phyloP scores from a whole-genome alignment of 1,140 invertebrate genomes.

The Tetramorium parvispinum region DNA sequence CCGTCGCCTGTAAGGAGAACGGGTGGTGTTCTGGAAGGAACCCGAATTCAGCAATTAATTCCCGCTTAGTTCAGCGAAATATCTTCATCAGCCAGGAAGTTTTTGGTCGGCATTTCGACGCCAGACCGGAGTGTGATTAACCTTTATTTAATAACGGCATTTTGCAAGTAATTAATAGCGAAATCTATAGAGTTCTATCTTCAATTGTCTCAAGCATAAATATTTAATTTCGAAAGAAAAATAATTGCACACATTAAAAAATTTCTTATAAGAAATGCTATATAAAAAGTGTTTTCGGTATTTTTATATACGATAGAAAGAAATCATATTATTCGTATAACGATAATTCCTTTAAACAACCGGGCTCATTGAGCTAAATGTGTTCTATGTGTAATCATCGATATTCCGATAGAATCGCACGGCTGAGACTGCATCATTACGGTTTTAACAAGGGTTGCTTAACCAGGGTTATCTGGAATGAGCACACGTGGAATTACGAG shows the following conservation, averaged over 20 bases:
- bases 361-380: slow-evolving; percentile 13
- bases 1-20: slow-evolving; percentile 38
- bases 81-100: slow-evolving; percentile 65
- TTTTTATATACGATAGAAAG: background rate
- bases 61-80: slow-evolving; percentile 50
- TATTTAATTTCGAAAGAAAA: background rate
- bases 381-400: slow-evolving; percentile 66
- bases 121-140: slow-evolving; percentile 23
- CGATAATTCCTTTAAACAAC: background rate
- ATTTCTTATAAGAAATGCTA: background rate
- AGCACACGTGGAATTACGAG: slow-evolving; percentile 74
- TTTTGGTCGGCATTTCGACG: slow-evolving; percentile 17
- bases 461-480: slow-evolving; percentile 75
- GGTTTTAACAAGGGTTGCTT: slow-evolving; percentile 75
- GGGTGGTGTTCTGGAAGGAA: slow-evolving; percentile 42
- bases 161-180: background rate
- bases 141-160: slow-evolving; percentile 29
- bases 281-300: background rate
- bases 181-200: background rate
- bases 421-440: slow-evolving; percentile 68
- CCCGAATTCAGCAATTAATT: slow-evolving; percentile 66
- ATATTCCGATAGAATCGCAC: slow-evolving; percentile 66
- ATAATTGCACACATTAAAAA: background rate
- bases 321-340: background rate
- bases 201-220: background rate